Base-by-base conservation (phyloP, 1,140 invertebrate genomes). In the Forficula auricularia region DNA sequence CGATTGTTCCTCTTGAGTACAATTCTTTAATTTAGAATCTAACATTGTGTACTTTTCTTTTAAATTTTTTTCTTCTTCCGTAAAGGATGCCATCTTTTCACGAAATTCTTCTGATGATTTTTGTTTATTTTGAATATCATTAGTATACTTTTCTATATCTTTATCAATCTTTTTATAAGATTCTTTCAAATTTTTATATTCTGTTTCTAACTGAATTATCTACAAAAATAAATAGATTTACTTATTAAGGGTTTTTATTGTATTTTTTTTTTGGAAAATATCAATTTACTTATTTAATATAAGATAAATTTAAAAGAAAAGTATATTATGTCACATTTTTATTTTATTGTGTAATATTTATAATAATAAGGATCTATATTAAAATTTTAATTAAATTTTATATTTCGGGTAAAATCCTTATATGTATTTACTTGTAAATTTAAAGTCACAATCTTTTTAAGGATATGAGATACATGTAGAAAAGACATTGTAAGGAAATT, bases 401-500 rank as follows among this genome's bases (percentile, higher is more conserved):
- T 27, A 27, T 27, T 27, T 27, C 22, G 10, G 22, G 10, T 27
- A 27, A n/a, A n/a, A n/a, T n/a, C n/a, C n/a, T n/a, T n/a, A n/a
- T n/a, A n/a, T n/a, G n/a, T n/a, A n/a, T n/a, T n/a, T n/a, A n/a
- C n/a, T n/a, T n/a, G n/a, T n/a, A n/a, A n/a, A n/a, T n/a, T 34
- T 22, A 50, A 38, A n/a, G 3, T 1, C 19, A 49, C 18, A 19
- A 41, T 52, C 1, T 38, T 50, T 58, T 61, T 15, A 40, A 35
- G 40, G 43, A n/a, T n/a, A 9, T n/a, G 41, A 42, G 20, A 14
- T n/a, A 16, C 8, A 30, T 33, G 14, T 14, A n/a, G n/a, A n/a
- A n/a, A 12, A n/a, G 9, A 30, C 42, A 10, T 1, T 40, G 14
- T 19, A 13, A 9, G 12, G 30, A 30, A 4, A 35, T 20, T 13